Evolutionary conservation across 2,113 vertebrate genomes (phyloP).

Genomic region (Genyomyrus donnyi): DNA sequence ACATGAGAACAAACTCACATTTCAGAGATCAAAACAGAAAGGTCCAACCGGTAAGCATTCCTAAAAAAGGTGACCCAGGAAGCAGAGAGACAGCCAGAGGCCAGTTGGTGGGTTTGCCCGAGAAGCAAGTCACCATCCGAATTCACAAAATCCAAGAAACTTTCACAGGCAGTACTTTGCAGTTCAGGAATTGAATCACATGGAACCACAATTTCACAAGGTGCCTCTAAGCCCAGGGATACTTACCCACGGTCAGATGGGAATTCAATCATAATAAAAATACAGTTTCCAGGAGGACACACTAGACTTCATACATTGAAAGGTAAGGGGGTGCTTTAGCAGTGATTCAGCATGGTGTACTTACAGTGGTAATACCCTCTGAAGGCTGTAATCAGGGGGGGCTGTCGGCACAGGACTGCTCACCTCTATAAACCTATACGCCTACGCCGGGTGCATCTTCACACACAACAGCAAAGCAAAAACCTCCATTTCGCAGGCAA

Average conservation of each 20-base stretch:
- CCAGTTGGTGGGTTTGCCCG: slow-evolving; percentile 28
- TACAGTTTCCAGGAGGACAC: slow-evolving; percentile 33
- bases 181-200: slow-evolving; percentile 14
- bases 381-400: slow-evolving; percentile 91
- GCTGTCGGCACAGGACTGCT: slow-evolving; percentile 85
- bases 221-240: slow-evolving; percentile 50
- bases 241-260: slow-evolving; percentile 56
- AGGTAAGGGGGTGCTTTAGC: slow-evolving; percentile 40
- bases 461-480: slow-evolving; percentile 88
- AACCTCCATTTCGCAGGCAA: slow-evolving; percentile 64
- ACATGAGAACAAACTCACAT: slow-evolving; percentile 23
- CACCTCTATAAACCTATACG: slow-evolving; percentile 83
- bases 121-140: slow-evolving; percentile 16
- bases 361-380: slow-evolving; percentile 91
- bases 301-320: slow-evolving; percentile 43
- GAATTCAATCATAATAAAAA: slow-evolving; percentile 40
- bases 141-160: slow-evolving; percentile 19
- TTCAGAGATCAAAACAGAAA: slow-evolving; percentile 35
- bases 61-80: slow-evolving; percentile 27
- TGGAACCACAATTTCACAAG: not conserved
- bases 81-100: slow-evolving; percentile 39
- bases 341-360: slow-evolving; percentile 70
- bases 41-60: slow-evolving; percentile 33
- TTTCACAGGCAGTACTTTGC: slow-evolving; percentile 5
- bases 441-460: slow-evolving; percentile 86